Conservation (phyloP, 2,888 invertebrate genomes). For the Hemistola chrysoprasaria region DNA sequence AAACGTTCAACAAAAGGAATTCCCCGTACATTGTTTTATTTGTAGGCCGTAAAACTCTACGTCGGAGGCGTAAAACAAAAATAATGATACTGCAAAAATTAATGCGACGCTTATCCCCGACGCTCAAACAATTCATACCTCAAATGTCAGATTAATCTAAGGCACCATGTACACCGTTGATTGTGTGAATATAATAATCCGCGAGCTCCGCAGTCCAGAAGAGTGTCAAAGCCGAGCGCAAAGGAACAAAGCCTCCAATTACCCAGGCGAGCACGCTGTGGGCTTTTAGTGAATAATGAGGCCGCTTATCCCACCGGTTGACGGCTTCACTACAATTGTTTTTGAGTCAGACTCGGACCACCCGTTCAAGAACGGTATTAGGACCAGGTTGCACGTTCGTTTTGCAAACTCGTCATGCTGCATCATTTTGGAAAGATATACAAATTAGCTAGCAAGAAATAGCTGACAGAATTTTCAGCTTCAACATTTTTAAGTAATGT, state of each 20-base stretch:
- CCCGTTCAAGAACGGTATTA: conserved; percentile 34
- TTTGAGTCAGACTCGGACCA: conserved; percentile 66
- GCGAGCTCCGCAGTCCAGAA: conserved; percentile 55
- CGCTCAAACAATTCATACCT: conserved; percentile 61
- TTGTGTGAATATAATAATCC: conserved; percentile 76
- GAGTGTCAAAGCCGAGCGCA: conserved; percentile 70
- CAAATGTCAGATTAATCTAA: conserved; percentile 71
- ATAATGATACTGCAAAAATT: conserved; percentile 47
- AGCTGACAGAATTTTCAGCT: conserved; percentile 8
- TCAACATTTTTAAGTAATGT: background rate
- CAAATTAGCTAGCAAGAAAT: conserved; percentile 16
- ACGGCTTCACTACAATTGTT: conserved; percentile 73
- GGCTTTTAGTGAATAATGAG: conserved; percentile 81
- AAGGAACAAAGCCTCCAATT: conserved; percentile 80
- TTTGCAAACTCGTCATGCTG: conserved; percentile 27
- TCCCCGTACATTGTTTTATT: conserved; percentile 34
- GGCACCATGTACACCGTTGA: conserved; percentile 61
- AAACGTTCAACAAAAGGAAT: conserved; percentile 21
- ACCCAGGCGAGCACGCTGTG: conserved; percentile 76
- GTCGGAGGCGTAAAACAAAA: conserved; percentile 36
- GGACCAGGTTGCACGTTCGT: conserved; percentile 23
- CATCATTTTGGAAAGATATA: conserved; percentile 17
- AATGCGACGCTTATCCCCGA: conserved; percentile 53
- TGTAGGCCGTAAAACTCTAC: conserved; percentile 38
- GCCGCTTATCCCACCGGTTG: conserved; percentile 74